Evolutionary conservation across 2,888 invertebrate species (phyloP).

Genomic region (Acleris holmiana): DNA sequence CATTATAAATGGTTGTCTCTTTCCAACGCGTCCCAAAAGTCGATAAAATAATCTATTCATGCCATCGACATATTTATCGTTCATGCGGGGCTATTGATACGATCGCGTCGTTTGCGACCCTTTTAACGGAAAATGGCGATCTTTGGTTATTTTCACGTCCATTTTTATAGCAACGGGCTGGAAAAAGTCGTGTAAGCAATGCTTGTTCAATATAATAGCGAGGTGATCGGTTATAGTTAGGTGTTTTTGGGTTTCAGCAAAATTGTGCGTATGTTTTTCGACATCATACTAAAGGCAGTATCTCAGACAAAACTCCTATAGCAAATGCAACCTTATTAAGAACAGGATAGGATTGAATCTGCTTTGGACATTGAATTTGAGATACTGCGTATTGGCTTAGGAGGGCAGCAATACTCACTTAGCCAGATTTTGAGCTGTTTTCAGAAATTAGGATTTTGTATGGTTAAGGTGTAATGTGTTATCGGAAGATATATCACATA

Average conservation of each 20-base stretch:
- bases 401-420: no score
- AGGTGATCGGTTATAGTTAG: not conserved
- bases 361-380: no score
- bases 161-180: slow-evolving; percentile 24
- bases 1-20: not conserved
- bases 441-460: no score
- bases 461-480: no score
- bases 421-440: no score
- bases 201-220: not conserved
- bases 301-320: no score
- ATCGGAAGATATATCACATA: no score
- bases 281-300: no score
- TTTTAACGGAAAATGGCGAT: slow-evolving; percentile 32
- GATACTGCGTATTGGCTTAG: no score
- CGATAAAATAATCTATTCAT: slow-evolving; percentile 26
- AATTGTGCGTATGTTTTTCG: not conserved
- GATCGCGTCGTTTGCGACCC: slow-evolving; percentile 26
- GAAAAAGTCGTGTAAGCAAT: slow-evolving; percentile 5
- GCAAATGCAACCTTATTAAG: no score
- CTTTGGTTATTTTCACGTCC: slow-evolving; percentile 32
- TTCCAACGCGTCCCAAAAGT: not conserved
- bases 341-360: no score
- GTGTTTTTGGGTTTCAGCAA: not conserved
- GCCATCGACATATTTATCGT: slow-evolving; percentile 24
- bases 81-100: slow-evolving; percentile 31